phyloP scores from a whole-genome alignment of 2,888 invertebrate species.

The Trissolcus japonicus region DNA sequence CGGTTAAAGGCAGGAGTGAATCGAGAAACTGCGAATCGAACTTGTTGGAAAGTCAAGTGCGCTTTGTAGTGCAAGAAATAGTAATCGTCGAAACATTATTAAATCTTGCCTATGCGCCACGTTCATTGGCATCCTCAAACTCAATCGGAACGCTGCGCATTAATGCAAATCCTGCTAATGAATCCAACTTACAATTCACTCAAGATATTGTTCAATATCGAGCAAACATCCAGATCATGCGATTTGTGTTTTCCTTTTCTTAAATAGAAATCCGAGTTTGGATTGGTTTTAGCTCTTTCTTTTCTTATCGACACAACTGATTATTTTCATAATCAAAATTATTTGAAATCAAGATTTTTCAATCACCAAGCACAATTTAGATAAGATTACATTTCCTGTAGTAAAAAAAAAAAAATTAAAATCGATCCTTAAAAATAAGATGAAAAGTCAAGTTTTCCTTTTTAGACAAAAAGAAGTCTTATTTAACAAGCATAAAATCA shows the following conservation, averaged over 20 bases:
- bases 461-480: constrained; percentile 11
- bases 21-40: constrained; percentile 26
- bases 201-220: constrained; percentile 20
- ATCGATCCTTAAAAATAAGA: constrained; percentile 27
- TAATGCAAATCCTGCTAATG: constrained; percentile 32
- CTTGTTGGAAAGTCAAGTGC: constrained; percentile 24
- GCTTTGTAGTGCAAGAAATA: constrained; percentile 40
- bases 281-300: no score
- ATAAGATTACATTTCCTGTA: background rate
- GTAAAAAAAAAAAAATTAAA: constrained; percentile 1
- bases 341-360: no score
- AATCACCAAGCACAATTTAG: no score
- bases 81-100: constrained; percentile 44
- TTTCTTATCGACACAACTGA: no score
- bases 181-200: constrained; percentile 28
- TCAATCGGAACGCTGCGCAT: constrained; percentile 38
- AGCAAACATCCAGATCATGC: no score
- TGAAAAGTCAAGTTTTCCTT: constrained; percentile 25
- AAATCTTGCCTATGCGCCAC: constrained; percentile 26
- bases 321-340: no score
- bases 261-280: no score
- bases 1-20: constrained; percentile 21
- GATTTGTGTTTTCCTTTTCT: no score
- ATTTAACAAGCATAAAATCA: constrained; percentile 47
- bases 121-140: constrained; percentile 45